Conservation (phyloP, 35 echinoderm and acorn worm species). For the Hemicentrotus pulcherrimus region DNA sequence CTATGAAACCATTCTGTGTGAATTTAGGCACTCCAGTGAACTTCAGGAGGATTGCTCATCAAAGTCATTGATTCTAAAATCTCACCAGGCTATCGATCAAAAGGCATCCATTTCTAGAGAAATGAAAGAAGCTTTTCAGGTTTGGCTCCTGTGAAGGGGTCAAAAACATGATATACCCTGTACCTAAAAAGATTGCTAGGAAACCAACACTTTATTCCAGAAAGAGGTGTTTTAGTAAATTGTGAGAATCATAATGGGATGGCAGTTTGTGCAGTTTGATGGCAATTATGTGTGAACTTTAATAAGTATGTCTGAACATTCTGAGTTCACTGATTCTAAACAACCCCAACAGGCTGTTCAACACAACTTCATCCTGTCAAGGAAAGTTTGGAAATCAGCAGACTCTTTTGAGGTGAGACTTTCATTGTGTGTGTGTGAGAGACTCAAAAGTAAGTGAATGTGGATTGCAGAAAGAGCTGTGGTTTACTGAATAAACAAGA, state of each 20-base stretch:
- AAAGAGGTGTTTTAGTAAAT: background rate
- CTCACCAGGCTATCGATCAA: background rate
- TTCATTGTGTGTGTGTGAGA: background rate
- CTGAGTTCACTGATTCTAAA: background rate
- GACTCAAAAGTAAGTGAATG: no score
- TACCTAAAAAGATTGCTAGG: background rate
- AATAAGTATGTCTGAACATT: background rate
- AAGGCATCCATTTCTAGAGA: background rate
- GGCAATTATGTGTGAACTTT: background rate
- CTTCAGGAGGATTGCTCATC: background rate
- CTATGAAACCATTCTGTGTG: background rate
- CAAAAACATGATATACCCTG: background rate
- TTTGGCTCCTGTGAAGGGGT: background rate
- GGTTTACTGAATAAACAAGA: no score
- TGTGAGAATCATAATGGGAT: background rate
- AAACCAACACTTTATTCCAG: background rate
- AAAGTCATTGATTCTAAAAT: background rate
- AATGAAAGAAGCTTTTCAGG: background rate
- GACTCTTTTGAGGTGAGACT: background rate
- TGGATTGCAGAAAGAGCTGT: no score
- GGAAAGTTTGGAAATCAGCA: background rate
- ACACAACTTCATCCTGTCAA: background rate
- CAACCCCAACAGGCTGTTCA: background rate
- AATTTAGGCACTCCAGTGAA: background rate
- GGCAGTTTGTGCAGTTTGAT: background rate